A percentile compares a stretch with the other conserved stretches of the same genome.
Conservation (phyloP, 2,113 vertebrate genomes). For the Hirundichthys speculiger region DNA sequence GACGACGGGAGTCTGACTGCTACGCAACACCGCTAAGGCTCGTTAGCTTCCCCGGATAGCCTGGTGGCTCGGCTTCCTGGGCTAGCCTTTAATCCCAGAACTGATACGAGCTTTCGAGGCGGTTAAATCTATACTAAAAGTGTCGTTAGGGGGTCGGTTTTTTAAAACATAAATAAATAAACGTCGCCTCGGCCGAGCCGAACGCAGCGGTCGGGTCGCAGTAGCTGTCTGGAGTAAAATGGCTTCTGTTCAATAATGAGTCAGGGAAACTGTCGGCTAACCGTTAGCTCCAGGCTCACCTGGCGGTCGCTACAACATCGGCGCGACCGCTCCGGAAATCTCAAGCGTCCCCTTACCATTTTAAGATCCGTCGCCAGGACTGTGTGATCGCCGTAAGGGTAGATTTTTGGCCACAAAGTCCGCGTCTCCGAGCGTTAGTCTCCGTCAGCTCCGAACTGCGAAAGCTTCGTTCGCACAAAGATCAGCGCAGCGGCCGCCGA, state of each 20-base stretch:
- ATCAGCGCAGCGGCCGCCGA: constrained; percentile 63
- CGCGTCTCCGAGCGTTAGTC: constrained; percentile 4
- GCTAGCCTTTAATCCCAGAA: constrained; percentile 7
- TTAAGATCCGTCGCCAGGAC: constrained; percentile 41
- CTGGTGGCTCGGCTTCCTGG: constrained; percentile 45
- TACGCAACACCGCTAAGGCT: constrained; percentile 60
- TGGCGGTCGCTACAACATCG: not conserved
- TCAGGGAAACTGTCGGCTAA: constrained; percentile 78
- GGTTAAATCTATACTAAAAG: too few species aligned
- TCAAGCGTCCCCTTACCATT: constrained; percentile 60
- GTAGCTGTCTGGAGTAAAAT: constrained; percentile 65
- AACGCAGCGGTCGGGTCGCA: not conserved
- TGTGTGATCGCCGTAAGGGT: not conserved
- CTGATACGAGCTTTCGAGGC: too few species aligned
- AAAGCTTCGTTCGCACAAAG: constrained; percentile 72
- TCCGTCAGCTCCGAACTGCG: constrained; percentile 70
- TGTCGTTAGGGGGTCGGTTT: too few species aligned
- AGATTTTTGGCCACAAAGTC: not conserved
- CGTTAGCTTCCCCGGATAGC: constrained; percentile 50
- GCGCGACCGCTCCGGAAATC: too few species aligned
- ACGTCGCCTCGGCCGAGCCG: not conserved
- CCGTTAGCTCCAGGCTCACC: constrained; percentile 42
- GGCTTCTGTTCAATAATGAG: constrained; percentile 78
- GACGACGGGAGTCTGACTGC: constrained; percentile 24
- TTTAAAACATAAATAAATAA: too few species aligned